These are phyloP conservation scores for Ramphastos sulfuratus DNA, from an alignment of 2,113 vertebrate genomes.

Conservation along the genomic window DNA sequence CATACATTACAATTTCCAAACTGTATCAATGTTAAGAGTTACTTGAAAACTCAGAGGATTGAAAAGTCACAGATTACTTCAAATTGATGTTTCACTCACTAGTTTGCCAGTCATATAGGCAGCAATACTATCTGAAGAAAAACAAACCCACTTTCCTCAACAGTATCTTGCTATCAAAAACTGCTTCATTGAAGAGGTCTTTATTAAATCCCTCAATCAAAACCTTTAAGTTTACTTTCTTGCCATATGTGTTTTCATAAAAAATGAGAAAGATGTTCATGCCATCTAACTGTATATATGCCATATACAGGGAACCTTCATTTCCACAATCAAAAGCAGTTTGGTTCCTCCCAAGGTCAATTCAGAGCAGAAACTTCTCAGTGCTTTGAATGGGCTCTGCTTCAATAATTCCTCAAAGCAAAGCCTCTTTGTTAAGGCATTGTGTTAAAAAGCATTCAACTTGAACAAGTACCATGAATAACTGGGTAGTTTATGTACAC, in stretches of 20 bases:
- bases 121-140: not conserved
- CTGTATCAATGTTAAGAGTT: not conserved
- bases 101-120: not conserved
- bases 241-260: not conserved
- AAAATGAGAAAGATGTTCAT: not conserved
- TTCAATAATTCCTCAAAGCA: not conserved
- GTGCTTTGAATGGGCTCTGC: not conserved
- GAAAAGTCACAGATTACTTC: not conserved
- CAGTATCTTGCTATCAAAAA: not conserved
- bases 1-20: not conserved
- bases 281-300: not conserved
- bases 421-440: not conserved
- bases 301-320: not conserved
- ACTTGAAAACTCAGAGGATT: not conserved
- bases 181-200: not conserved
- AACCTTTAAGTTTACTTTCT: not conserved
- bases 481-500: not conserved
- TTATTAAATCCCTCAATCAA: not conserved
- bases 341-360: not conserved
- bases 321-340: not conserved
- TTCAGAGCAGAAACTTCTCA: not conserved
- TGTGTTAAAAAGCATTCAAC: not conserved
- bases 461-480: not conserved
- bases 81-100: not conserved
- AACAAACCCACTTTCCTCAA: not conserved